Conservation (phyloP, 2,888 invertebrate genomes). For the Ennomos quercinarius region DNA sequence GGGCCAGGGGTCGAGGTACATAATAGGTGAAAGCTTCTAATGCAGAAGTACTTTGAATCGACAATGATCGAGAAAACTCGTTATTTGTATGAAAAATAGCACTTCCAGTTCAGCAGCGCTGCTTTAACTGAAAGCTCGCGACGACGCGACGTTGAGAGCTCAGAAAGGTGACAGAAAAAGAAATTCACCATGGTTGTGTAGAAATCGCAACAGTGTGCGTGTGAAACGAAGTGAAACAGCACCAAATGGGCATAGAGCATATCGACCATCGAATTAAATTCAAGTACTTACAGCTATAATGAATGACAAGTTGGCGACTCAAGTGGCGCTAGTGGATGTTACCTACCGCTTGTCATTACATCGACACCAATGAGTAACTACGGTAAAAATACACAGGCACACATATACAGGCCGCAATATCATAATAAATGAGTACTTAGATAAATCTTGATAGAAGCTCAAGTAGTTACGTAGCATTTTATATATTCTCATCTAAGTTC, state of each 20-base stretch:
- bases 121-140: conserved; percentile 30
- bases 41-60: conserved; percentile 7
- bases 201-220: conserved; percentile 67
- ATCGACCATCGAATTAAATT: conserved; percentile 78
- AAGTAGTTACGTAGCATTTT: too few relatives aligned
- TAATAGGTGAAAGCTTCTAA: conserved; percentile 6
- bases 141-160: conserved; percentile 25
- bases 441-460: too few relatives aligned
- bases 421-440: too few relatives aligned
- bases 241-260: conserved; percentile 73
- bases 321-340: conserved; percentile 24
- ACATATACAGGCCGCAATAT: background rate
- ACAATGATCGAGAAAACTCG: conserved; percentile 14
- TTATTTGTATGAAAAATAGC: conserved; percentile 11
- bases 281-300: conserved; percentile 67
- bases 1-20: too few relatives aligned
- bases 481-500: background rate
- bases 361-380: conserved; percentile 27
- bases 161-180: conserved; percentile 62
- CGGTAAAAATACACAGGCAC: conserved; percentile 7
- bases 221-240: conserved; percentile 77
- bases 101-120: conserved; percentile 18
- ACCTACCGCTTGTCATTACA: conserved; percentile 43
- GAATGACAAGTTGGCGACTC: conserved; percentile 40
- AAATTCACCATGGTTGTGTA: conserved; percentile 61